Evolutionary conservation across 2,113 vertebrate genomes (phyloP).

Genomic region (Epinephelus cyanopodus): DNA sequence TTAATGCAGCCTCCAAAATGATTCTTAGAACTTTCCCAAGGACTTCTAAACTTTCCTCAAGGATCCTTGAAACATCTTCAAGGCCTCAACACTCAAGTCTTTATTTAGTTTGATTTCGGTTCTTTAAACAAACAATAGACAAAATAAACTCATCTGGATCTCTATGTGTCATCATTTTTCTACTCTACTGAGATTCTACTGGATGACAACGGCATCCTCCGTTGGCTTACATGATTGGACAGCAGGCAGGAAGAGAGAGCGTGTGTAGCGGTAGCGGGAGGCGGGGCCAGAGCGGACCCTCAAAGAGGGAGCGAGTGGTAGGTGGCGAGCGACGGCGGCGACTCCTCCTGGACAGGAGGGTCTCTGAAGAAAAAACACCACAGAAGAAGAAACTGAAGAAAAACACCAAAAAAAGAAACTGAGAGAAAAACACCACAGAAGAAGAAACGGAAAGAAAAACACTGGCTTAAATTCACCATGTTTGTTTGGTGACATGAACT

Average conservation of each 20-base stretch:
- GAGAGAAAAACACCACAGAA: neutral
- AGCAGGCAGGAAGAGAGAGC: conserved; percentile 81
- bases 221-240: conserved; percentile 80
- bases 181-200: neutral
- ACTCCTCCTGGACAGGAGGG: conserved; percentile 65
- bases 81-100: too few relatives aligned
- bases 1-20: neutral
- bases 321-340: conserved; percentile 67
- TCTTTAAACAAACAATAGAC: too few relatives aligned
- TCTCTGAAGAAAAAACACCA: conserved; percentile 21
- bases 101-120: too few relatives aligned
- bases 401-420: conserved; percentile 19
- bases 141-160: too few relatives aligned
- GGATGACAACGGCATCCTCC: neutral
- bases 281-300: conserved; percentile 79
- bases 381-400: conserved; percentile 23
- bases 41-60: neutral
- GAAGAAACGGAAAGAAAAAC: neutral
- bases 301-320: conserved; percentile 75
- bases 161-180: too few relatives aligned
- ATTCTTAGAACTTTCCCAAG: neutral
- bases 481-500: too few relatives aligned
- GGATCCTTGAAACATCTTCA: neutral
- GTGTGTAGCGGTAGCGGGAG: conserved; percentile 72
- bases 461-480: neutral